Conservation (phyloP, 2,888 invertebrate species). For the Agonopterix heracliana region DNA sequence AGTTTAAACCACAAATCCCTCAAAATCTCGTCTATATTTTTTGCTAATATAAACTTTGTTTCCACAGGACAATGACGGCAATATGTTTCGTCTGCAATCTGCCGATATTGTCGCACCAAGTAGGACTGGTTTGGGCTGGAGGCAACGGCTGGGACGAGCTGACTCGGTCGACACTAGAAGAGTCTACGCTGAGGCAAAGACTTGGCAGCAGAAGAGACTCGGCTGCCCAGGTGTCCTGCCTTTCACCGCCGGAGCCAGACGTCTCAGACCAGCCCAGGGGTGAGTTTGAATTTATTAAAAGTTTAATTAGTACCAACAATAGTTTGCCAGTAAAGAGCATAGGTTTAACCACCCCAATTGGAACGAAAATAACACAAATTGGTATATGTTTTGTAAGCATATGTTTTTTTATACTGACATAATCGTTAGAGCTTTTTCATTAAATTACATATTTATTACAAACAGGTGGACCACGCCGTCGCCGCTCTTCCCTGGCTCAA, state of each 20-base stretch:
- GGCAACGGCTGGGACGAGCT: constrained; percentile 97
- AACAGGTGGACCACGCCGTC: constrained; percentile 79
- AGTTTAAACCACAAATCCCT: constrained; percentile 24
- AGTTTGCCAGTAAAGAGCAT: too few species aligned
- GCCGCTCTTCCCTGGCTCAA: constrained; percentile 91
- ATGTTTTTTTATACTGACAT: too few species aligned
- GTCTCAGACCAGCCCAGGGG: constrained; percentile 75
- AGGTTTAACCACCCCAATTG: too few species aligned
- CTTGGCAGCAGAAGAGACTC: constrained; percentile 92
- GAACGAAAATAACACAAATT: too few species aligned
- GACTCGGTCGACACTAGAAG: constrained; percentile 88
- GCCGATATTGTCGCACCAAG: constrained; percentile 95
- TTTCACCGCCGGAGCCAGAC: constrained; percentile 89
- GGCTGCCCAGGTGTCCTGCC: constrained; percentile 91
- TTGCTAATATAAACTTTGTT: constrained; percentile 5
- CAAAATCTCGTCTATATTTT: background rate
- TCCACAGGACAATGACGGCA: constrained; percentile 91
- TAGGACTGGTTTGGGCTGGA: constrained; percentile 94
- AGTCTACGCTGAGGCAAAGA: constrained; percentile 88
- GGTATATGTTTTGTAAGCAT: too few species aligned
- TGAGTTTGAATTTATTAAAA: constrained; percentile 16
- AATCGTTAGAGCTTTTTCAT: too few species aligned
- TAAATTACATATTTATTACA: too few species aligned
- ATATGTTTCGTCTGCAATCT: constrained; percentile 98
- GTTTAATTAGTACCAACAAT: too few species aligned